Base-by-base conservation (phyloP, 2,888 invertebrate genomes). In the Heliconius hortense region DNA sequence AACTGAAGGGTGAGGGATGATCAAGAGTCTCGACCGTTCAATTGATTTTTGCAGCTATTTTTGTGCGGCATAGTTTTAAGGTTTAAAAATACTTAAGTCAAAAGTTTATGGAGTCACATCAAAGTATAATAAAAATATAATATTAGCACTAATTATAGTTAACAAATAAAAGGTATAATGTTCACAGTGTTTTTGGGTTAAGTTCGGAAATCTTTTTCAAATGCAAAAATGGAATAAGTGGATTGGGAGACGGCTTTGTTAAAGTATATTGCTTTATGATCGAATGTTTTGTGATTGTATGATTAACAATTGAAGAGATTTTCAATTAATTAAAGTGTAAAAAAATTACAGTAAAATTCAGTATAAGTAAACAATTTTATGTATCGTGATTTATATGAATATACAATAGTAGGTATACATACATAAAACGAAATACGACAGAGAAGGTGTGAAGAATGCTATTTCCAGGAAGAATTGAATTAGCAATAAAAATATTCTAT, bases 31-130 rank as follows among this genome's bases (percentile, higher is more conserved):
- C 84, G 85, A 81, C 87, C 82, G 82, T 84, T 84, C 87, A 89
- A 93, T 93, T 92, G 92, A 93, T 93, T 93, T 91, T 90, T 83
- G 85, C 83, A 80, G 87, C 89, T 93, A 93, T 92, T 93, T 91
- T 90, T 89, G 89, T 84, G 88, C 88, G 79, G 75, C 78, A 78
- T 74, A 76, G 76, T 74, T 71, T 71, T 71, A 26, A 60, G 60
- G 26, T 43, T 21, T 60, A 39, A 71, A 26, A 71, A 71, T 71
- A 71, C 21, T 26, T 43, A 39, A 59, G 18, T 71, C 39, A 43
- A 43, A 71, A 60, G 43, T 26, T 59, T 39, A 59, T 70, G 15
- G 24, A 66, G 39, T 66, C 39, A 43, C 39, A 39, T 15, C 24
- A 26, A 66, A 26, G 24, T 24, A 39, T 43, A 24, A 39, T 66